Evolutionary conservation across 2,113 vertebrate genomes (phyloP).

Genomic region (Pao palembangensis): DNA sequence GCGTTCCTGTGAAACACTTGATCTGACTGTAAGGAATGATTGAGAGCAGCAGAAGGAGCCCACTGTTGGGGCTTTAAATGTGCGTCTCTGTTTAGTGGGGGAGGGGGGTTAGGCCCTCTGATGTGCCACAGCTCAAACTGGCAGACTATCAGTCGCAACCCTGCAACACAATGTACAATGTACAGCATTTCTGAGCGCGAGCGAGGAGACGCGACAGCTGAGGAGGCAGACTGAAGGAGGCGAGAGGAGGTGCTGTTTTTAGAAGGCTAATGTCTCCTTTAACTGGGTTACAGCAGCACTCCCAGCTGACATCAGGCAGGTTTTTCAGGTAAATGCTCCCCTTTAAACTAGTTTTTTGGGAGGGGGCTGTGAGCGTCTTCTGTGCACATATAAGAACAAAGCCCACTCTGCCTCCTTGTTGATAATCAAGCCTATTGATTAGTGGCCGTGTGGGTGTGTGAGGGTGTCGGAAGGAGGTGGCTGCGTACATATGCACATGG

Average conservation of each 20-base stretch:
- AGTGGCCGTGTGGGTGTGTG: slow-evolving; percentile 51
- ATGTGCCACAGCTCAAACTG: slow-evolving; percentile 73
- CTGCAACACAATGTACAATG: slow-evolving; percentile 75
- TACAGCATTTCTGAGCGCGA: slow-evolving; percentile 72
- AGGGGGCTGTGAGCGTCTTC: slow-evolving; percentile 14
- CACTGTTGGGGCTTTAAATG: slow-evolving; percentile 66
- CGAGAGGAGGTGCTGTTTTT: slow-evolving; percentile 58
- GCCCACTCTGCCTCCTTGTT: slow-evolving; percentile 48
- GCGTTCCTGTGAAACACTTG: slow-evolving; percentile 53
- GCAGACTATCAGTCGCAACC: slow-evolving; percentile 74
- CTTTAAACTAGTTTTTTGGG: slow-evolving; percentile 2
- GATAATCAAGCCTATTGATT: slow-evolving; percentile 78
- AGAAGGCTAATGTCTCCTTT: slow-evolving; percentile 57
- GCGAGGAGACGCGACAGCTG: slow-evolving; percentile 69
- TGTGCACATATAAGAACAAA: slow-evolving; percentile 60
- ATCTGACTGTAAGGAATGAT: slow-evolving; percentile 57
- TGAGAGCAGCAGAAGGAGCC: slow-evolving; percentile 59
- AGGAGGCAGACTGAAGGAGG: slow-evolving; percentile 56
- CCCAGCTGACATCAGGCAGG: slow-evolving; percentile 18
- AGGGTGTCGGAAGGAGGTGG: slow-evolving; percentile 51
- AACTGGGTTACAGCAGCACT: slow-evolving; percentile 58
- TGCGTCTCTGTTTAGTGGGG: slow-evolving; percentile 39
- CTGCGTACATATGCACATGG: slow-evolving; percentile 68
- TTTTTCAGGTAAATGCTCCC: not conserved
- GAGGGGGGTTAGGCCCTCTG: slow-evolving; percentile 49